Evolutionary conservation across 2,797 vertebrate genomes (phyloP).

Genomic region (Rhynchotus rufescens): DNA sequence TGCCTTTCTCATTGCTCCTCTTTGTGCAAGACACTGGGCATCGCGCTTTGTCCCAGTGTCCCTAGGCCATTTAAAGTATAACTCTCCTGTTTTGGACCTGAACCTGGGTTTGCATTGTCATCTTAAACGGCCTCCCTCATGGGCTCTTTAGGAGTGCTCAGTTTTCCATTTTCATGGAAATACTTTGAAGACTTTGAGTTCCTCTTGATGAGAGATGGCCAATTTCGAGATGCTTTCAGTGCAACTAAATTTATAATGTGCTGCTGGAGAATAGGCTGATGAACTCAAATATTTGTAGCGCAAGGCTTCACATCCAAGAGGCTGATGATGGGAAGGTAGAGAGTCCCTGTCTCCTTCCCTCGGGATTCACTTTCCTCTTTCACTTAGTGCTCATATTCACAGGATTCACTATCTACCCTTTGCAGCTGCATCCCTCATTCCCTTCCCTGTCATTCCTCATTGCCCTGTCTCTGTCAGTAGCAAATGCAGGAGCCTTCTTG

Average conservation of each 20-base stretch:
- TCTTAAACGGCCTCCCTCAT: background rate
- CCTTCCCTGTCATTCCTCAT: no score
- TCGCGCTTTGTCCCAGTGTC: background rate
- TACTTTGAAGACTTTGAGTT: background rate
- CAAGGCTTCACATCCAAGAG: background rate
- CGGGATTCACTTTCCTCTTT: background rate
- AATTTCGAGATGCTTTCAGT: background rate
- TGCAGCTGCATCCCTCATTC: fast-evolving
- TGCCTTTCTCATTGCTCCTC: background rate
- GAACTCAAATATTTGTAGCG: background rate
- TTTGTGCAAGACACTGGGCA: background rate
- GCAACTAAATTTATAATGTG: fast-evolving
- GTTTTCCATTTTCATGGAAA: background rate
- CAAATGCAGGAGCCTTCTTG: background rate
- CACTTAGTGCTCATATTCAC: fast-evolving
- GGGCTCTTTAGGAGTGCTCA: background rate
- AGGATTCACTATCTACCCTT: fast-evolving
- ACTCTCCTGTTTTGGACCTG: background rate
- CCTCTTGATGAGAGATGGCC: background rate
- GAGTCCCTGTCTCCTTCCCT: fast-evolving
- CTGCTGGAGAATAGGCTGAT: background rate
- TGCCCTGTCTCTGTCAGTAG: background rate
- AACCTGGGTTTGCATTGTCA: background rate
- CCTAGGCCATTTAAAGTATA: background rate
- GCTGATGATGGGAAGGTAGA: background rate